Evolutionary conservation across 2,797 vertebrate species (phyloP).

Genomic region (Brachymystax lenok): DNA sequence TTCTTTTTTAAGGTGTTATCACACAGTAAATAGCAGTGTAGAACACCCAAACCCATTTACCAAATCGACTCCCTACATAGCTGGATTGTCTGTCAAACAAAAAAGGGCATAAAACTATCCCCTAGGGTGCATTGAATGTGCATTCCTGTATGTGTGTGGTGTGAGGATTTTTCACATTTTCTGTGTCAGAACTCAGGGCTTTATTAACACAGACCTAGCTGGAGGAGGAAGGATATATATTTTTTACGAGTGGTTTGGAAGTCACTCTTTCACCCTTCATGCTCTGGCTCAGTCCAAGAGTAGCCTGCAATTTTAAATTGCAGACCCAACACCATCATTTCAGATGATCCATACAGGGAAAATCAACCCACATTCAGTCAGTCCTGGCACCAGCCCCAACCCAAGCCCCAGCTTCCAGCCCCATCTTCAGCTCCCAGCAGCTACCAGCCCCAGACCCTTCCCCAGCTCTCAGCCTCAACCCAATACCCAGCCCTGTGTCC

Average conservation of each 20-base stretch:
- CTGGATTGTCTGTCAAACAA: constrained; percentile 84
- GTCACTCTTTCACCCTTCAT: constrained; percentile 32
- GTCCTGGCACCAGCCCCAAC: constrained; percentile 39
- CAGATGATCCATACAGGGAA: constrained; percentile 30
- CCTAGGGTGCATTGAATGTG: no score
- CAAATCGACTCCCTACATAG: constrained; percentile 59
- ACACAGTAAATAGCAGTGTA: background rate
- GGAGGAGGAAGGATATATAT: background rate
- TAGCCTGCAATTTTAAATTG: constrained; percentile 23
- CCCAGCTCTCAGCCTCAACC: no score
- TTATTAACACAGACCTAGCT: constrained; percentile 5
- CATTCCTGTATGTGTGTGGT: constrained; percentile 17
- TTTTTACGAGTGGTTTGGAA: background rate
- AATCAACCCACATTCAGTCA: constrained; percentile 63
- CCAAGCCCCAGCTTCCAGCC: no score
- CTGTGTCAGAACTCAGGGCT: background rate
- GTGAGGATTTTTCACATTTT: constrained; percentile 6
- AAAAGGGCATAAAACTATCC: constrained; percentile 33
- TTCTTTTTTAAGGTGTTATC: background rate
- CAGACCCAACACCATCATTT: constrained; percentile 31
- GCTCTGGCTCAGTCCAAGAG: constrained; percentile 10
- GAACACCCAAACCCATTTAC: constrained; percentile 64
- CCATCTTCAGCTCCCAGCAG: background rate
- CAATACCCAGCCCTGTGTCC: background rate
- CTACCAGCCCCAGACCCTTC: no score